Evolutionary conservation across 1,140 invertebrate species (phyloP), one percentile per base, ranked within the genome.

Genomic region (Propsilocerus akamusi): DNA sequence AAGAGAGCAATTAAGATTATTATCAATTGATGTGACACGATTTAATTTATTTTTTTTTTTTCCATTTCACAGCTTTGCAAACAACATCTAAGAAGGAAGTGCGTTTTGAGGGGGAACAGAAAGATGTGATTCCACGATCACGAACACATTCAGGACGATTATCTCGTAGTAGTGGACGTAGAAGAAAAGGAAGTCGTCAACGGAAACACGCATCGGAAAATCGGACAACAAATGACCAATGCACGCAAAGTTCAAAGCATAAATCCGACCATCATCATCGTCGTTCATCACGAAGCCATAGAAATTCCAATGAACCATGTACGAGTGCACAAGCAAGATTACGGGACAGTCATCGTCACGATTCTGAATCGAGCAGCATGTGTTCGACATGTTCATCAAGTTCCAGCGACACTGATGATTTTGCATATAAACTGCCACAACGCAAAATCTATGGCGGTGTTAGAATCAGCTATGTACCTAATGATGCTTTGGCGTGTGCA

Each of bases 381-480:
- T 92, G 87, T 64, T 89, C 86, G 47, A 90, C 87, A 0, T 91
- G 87, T 58, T 89, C 85, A 2, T 82, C 79, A 1, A 86, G 83
- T 14, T 81, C 77, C 51, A 86, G 84, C 11, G 86, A 84, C 32
- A 85, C 86, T 41, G 86, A 88, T 41, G 77, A 84, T 34, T 79
- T 83, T 55, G 83, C 83, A 49, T 89, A 91, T 61, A 75, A 84
- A 34, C 61, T 90, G 46, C 86, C 86, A 5, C 78, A 82, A 26
- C 67, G 85, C 56, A 68, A 81, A 57, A 83, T 85, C 11, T 90
- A 88, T 61, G 85, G 86, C 26, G 85, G 85, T 47, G 86, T 89
- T 3, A 66, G 86, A 41, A 87, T 90, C 53, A 87, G 85, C 8
- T 92, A 91, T 66, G 86, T 92, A 52, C 86, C 86, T 53, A 90